Percentiles rank a stretch among this genome's conserved stretches.
phyloP scores from a whole-genome alignment of 1,140 invertebrate genomes.

The Atopsyche davidsoni region DNA sequence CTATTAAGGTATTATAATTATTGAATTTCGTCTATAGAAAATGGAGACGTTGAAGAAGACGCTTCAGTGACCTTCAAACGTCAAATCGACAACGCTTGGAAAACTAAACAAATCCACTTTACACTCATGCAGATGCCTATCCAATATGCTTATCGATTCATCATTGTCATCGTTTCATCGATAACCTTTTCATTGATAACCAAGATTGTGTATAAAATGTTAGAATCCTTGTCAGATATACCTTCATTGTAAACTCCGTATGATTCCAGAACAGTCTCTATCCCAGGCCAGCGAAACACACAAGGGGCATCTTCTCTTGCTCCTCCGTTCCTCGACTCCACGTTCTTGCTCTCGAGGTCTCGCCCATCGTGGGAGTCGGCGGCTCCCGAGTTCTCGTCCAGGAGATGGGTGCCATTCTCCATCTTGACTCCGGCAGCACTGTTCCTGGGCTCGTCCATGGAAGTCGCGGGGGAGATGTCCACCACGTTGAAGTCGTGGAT shows the following conservation, averaged over 20 bases:
- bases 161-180: not conserved
- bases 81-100: not conserved
- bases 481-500: conserved; percentile 29
- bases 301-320: conserved; percentile 2
- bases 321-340: not conserved
- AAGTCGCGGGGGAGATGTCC: conserved; percentile 36
- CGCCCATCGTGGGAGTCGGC: not conserved
- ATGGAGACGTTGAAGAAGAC: not conserved
- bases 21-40: not conserved
- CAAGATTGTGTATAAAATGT: not conserved
- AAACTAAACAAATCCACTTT: not conserved
- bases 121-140: not conserved
- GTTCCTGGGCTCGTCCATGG: conserved; percentile 43
- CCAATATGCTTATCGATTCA: not conserved
- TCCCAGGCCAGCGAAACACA: conserved; percentile 18
- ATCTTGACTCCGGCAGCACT: conserved; percentile 35
- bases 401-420: conserved; percentile 3
- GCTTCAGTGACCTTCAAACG: not conserved
- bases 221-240: not conserved
- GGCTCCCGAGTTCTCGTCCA: not conserved
- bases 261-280: conserved; percentile 12
- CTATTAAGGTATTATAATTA: not conserved
- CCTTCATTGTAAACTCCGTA: conserved; percentile 25
- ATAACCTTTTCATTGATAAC: not conserved
- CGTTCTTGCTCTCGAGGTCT: not conserved